phyloP scores from a whole-genome alignment of 2,888 invertebrate species.

The Anodontia alba region DNA sequence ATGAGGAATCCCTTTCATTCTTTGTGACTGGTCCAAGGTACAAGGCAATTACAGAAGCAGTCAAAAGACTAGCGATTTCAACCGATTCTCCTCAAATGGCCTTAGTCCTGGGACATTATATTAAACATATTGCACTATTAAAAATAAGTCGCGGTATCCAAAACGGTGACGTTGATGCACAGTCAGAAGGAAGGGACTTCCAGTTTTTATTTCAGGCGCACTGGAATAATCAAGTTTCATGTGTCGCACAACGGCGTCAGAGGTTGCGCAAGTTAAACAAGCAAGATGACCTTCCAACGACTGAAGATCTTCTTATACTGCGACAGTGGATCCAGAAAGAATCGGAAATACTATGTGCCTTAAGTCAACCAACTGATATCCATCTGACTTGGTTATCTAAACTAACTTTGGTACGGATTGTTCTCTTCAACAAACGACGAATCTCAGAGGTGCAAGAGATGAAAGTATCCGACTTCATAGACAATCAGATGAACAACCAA shows the following conservation, averaged over 20 bases:
- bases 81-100: constrained; percentile 28
- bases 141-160: constrained; percentile 21
- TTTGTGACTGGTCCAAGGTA: background rate
- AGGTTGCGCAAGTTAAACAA: constrained; percentile 7
- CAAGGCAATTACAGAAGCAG: background rate
- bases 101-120: constrained; percentile 26
- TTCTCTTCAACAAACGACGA: constrained; percentile 29
- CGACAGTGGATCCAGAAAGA: background rate
- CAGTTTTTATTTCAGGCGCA: constrained; percentile 19
- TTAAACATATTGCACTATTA: constrained; percentile 28
- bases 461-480: constrained; percentile 18
- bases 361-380: background rate
- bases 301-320: background rate
- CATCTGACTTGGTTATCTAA: background rate
- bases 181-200: constrained; percentile 24
- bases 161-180: background rate
- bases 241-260: constrained; percentile 28
- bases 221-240: constrained; percentile 33
- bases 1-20: background rate
- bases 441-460: constrained; percentile 27
- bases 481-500: background rate
- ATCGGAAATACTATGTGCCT: background rate
- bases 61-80: background rate
- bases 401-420: constrained; percentile 13
- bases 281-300: background rate